These are phyloP conservation scores for Tinea semifulvella DNA, from an alignment of 2,888 invertebrate species.

Conservation along the genomic window DNA sequence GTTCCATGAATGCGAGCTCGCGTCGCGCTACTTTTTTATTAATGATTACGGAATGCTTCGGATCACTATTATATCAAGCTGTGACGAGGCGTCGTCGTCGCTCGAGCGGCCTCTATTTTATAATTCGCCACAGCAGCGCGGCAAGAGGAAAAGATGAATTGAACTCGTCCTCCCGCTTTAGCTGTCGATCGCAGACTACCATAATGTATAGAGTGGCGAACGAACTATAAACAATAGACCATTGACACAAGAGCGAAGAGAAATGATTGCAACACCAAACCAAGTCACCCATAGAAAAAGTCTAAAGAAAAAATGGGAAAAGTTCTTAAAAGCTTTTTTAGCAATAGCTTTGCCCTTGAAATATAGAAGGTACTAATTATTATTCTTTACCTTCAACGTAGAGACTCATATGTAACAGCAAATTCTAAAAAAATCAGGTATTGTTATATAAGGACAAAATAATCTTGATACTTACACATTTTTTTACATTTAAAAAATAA, in stretches of 20 bases:
- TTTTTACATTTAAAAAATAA: too few relatives aligned
- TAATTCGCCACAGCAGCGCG: conserved; percentile 35
- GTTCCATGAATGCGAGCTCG: conserved; percentile 34
- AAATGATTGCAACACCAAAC: conserved; percentile 6
- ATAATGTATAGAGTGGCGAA: background rate
- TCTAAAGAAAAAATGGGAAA: too few relatives aligned
- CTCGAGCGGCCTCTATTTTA: conserved; percentile 30
- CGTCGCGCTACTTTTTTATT: conserved; percentile 35
- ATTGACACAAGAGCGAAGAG: background rate
- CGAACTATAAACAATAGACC: conserved; percentile 5
- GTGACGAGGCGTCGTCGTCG: conserved; percentile 47
- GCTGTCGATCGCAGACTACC: conserved; percentile 8
- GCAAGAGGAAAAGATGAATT: conserved; percentile 38
- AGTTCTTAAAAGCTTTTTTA: too few relatives aligned
- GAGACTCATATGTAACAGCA: too few relatives aligned
- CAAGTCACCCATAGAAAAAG: background rate
- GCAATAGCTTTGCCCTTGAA: too few relatives aligned
- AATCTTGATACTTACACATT: too few relatives aligned
- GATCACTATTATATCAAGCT: conserved; percentile 42
- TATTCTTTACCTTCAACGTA: too few relatives aligned
- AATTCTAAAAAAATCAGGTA: too few relatives aligned
- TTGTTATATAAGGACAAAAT: too few relatives aligned
- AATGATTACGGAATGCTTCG: conserved; percentile 42
- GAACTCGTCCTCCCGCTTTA: conserved; percentile 26
- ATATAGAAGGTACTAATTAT: too few relatives aligned